These are phyloP conservation scores for Eupelmus urozonus DNA, from an alignment of 2,888 invertebrate genomes.

Conservation along the genomic window DNA sequence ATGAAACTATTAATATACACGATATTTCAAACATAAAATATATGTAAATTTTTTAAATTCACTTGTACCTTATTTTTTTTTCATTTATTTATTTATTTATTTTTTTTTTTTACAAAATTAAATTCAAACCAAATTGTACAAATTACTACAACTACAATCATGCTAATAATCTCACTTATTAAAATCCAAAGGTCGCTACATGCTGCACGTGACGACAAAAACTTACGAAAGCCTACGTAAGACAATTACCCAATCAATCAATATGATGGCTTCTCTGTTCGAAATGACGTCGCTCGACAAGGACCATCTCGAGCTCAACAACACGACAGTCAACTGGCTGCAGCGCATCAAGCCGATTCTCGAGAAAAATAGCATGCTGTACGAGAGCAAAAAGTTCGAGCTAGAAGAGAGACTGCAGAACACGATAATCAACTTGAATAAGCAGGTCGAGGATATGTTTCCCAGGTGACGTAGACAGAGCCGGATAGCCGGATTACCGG, in stretches of 20 bases:
- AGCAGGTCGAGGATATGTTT: slow-evolving; percentile 84
- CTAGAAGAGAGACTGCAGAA: slow-evolving; percentile 89
- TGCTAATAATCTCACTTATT: not conserved
- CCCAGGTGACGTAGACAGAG: slow-evolving; percentile 82
- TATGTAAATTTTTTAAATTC: not conserved
- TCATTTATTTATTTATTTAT: slow-evolving; percentile 1
- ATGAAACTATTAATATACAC: no score
- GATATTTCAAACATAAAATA: no score
- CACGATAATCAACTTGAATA: slow-evolving; percentile 84
- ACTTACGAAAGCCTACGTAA: slow-evolving; percentile 84
- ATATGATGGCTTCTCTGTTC: slow-evolving; percentile 84
- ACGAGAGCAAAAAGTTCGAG: slow-evolving; percentile 89
- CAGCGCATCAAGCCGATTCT: slow-evolving; percentile 88
- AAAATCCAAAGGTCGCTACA: slow-evolving; percentile 84
- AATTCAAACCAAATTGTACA: not conserved
- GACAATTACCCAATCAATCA: slow-evolving; percentile 84
- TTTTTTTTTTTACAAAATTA: not conserved
- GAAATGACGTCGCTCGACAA: slow-evolving; percentile 86
- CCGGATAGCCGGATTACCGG: no score
- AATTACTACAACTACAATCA: no score
- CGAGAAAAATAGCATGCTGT: slow-evolving; percentile 87
- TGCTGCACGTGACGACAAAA: slow-evolving; percentile 87
- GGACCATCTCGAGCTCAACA: slow-evolving; percentile 88
- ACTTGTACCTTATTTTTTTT: not conserved
- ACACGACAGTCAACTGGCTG: slow-evolving; percentile 91